These are phyloP conservation scores for Clytia hemisphaerica DNA, from an alignment of 30 jellyfish, hydroid and myxozoan species.

Conservation along the genomic window DNA sequence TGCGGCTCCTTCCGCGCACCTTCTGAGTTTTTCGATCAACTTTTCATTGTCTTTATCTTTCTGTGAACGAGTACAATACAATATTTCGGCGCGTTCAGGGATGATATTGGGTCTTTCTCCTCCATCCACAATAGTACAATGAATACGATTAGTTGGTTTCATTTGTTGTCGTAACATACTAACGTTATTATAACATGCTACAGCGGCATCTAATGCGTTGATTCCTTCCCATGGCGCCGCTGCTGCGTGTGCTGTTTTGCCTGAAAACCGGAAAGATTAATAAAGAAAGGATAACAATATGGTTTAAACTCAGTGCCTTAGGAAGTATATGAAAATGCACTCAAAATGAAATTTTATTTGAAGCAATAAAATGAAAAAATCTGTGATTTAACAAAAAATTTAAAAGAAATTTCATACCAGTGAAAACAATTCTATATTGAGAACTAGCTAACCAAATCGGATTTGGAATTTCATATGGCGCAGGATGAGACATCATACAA, in stretches of 20 bases:
- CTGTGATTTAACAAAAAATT: too few species aligned
- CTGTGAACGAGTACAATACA: conserved; percentile 53
- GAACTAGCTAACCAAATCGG: conserved; percentile 5
- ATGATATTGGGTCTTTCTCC: conserved; percentile 85
- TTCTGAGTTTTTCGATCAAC: conserved; percentile 34
- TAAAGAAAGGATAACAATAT: too few species aligned
- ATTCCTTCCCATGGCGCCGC: conserved; percentile 95
- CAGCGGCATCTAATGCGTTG: conserved; percentile 98
- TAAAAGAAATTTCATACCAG: conserved; percentile 9
- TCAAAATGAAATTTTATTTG: too few species aligned
- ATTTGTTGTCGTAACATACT: conserved; percentile 96
- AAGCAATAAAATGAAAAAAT: too few species aligned
- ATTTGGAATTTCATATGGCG: conserved; percentile 15
- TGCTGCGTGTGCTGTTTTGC: conserved; percentile 64
- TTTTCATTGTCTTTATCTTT: conserved; percentile 58
- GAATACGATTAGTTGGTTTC: conserved; percentile 67
- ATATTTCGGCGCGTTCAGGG: conserved; percentile 58
- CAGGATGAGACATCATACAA: conserved; percentile 73
- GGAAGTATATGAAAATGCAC: too few species aligned
- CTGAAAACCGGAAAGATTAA: too few species aligned
- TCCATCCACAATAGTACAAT: conserved; percentile 78
- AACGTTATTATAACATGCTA: conserved; percentile 60
- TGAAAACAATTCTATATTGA: neutral
- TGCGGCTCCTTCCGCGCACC: conserved; percentile 90
- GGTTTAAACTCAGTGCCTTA: too few species aligned